A percentile compares a stretch with the other conserved stretches of the same genome.
phyloP scores from a whole-genome alignment of 2,797 vertebrate genomes.

The Alcedo quadribrachys region DNA sequence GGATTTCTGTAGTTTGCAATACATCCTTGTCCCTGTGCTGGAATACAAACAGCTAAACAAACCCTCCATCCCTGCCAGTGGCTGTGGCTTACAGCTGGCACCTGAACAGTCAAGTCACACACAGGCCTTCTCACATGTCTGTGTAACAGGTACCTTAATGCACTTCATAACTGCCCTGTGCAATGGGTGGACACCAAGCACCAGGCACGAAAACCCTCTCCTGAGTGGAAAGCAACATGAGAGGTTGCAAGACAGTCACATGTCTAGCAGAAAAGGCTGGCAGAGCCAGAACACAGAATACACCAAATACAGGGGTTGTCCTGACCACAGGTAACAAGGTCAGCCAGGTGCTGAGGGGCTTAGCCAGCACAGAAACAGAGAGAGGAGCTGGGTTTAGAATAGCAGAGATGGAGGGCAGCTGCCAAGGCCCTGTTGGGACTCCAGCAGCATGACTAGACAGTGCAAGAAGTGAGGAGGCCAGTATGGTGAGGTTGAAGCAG shows the following conservation, averaged over 20 bases:
- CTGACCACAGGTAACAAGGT: background rate
- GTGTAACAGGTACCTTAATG: background rate
- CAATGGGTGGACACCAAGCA: rapidly evolving
- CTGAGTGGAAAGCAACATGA: rapidly evolving
- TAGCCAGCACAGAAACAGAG: background rate
- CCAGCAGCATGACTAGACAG: background rate
- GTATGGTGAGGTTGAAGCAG: background rate
- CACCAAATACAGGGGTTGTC: background rate
- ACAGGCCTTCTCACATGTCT: background rate
- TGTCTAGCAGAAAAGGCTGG: background rate
- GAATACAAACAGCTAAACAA: background rate
- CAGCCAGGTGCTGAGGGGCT: background rate
- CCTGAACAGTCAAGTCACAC: background rate
- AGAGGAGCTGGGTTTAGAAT: background rate
- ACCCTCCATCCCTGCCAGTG: background rate
- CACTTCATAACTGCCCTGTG: background rate
- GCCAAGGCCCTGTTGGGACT: background rate
- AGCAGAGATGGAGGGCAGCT: background rate
- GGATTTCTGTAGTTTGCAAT: background rate
- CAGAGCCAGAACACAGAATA: background rate
- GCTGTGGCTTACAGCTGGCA: background rate
- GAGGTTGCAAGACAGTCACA: rapidly evolving
- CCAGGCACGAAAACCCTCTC: too few species aligned
- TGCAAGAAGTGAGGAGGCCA: background rate
- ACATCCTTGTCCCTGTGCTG: background rate